Percentiles rank a stretch among this genome's conserved stretches.
These are phyloP conservation scores for Trachelipus rathkii DNA, from an alignment of 1,140 invertebrate genomes.

Conservation along the genomic window DNA sequence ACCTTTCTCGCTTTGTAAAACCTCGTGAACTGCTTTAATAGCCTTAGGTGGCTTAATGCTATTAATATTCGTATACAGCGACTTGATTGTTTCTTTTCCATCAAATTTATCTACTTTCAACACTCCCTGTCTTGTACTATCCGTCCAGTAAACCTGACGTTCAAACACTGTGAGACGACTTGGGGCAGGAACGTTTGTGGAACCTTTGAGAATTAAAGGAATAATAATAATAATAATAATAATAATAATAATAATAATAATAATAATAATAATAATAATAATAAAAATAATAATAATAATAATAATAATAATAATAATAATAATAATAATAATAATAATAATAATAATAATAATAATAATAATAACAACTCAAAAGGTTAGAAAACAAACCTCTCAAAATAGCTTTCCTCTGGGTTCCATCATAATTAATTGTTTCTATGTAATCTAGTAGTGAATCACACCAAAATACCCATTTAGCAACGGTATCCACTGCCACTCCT, in stretches of 20 bases:
- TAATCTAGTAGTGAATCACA: constrained; percentile 93
- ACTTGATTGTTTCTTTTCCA: constrained; percentile 65
- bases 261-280: too few relatives aligned
- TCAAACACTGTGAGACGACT: constrained; percentile 81
- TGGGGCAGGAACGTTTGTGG: constrained; percentile 76
- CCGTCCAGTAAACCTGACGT: constrained; percentile 90
- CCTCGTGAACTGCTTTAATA: constrained; percentile 71
- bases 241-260: too few relatives aligned
- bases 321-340: too few relatives aligned
- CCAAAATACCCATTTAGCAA: constrained; percentile 87
- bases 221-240: background rate
- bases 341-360: too few relatives aligned
- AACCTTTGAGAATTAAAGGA: constrained; percentile 53
- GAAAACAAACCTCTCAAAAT: constrained; percentile 61
- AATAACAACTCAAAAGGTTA: too few relatives aligned
- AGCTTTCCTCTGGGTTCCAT: constrained; percentile 73
- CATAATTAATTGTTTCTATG: constrained; percentile 94
- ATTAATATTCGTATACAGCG: constrained; percentile 65
- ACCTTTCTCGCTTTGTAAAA: constrained; percentile 60
- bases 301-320: too few relatives aligned
- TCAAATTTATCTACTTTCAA: constrained; percentile 86
- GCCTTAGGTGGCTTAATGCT: constrained; percentile 73
- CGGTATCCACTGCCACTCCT: constrained; percentile 78
- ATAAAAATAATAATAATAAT: too few relatives aligned
- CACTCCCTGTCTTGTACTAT: constrained; percentile 89